A percentile compares a stretch with the other conserved stretches of the same genome.
Evolutionary conservation across 1,140 invertebrate species (phyloP).

Genomic region (Drosophila tsacasi): DNA sequence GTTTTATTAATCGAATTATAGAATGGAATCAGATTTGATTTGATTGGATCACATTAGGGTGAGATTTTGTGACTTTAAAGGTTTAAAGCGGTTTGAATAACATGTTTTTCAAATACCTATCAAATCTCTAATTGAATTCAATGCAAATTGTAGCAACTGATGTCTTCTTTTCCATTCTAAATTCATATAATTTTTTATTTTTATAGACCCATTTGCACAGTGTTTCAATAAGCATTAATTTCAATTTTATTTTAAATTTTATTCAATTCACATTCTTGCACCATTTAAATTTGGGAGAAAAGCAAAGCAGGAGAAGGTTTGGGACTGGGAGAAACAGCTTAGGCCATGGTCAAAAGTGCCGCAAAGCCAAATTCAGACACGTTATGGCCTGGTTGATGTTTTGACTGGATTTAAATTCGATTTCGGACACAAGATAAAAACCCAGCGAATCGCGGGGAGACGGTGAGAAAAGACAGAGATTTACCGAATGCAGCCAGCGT

Average conservation of each 20-base stretch:
- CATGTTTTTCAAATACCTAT: not conserved
- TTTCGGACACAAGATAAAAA: slow-evolving; percentile 75
- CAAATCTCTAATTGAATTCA: not conserved
- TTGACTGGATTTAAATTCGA: slow-evolving; percentile 78
- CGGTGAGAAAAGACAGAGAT: slow-evolving; percentile 26
- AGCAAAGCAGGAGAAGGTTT: slow-evolving; percentile 3
- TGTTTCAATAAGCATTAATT: slow-evolving; percentile 18
- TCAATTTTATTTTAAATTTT: slow-evolving; percentile 24
- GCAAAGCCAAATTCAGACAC: slow-evolving; percentile 57
- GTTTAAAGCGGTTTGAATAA: not conserved
- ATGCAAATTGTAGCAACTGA: not conserved
- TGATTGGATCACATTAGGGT: slow-evolving; percentile 17
- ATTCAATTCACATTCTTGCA: slow-evolving; percentile 54
- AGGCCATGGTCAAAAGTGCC: slow-evolving; percentile 68
- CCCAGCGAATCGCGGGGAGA: slow-evolving; percentile 27
- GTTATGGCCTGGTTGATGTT: slow-evolving; percentile 65
- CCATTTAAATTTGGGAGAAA: slow-evolving; percentile 48
- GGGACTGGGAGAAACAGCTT: slow-evolving; percentile 16
- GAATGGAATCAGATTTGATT: slow-evolving; percentile 12
- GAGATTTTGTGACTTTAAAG: slow-evolving; percentile 3
- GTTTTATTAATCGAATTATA: slow-evolving; percentile 36
- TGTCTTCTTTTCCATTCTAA: not conserved
- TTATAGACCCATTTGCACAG: slow-evolving; percentile 11
- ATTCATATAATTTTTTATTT: slow-evolving; percentile 1
- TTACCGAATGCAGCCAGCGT: slow-evolving; percentile 41